Percentiles rank a stretch among this genome's conserved stretches.
These are phyloP conservation scores for Hedychridium roseum DNA, from an alignment of 2,888 invertebrate species.

Conservation along the genomic window DNA sequence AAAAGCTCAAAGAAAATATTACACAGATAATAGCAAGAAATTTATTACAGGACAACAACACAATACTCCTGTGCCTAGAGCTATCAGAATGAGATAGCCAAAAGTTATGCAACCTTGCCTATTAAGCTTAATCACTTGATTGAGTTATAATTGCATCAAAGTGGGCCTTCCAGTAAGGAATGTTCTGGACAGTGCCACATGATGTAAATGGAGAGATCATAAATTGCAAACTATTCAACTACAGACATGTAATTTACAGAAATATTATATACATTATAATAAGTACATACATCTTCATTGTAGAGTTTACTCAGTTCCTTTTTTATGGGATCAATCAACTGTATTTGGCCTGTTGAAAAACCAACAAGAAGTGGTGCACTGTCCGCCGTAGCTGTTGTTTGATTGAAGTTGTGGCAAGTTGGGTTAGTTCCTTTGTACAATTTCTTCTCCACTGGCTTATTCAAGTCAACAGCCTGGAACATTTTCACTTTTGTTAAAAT, in stretches of 20 bases:
- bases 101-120: conserved; percentile 32
- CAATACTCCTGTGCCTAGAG: not conserved
- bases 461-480: conserved; percentile 88
- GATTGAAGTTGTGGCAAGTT: conserved; percentile 98
- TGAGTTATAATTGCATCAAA: conserved; percentile 35
- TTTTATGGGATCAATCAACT: conserved; percentile 95
- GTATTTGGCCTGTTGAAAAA: conserved; percentile 98
- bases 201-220: not conserved
- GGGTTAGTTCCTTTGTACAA: conserved; percentile 99
- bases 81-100: conserved; percentile 7
- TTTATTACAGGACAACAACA: not conserved
- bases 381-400: conserved; percentile 80
- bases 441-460: conserved; percentile 97
- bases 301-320: conserved; percentile 96
- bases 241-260: not conserved
- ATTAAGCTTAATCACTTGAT: conserved; percentile 39
- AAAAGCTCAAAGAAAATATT: conserved; percentile 5
- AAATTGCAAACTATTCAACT: conserved; percentile 1
- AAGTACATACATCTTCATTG: conserved; percentile 89
- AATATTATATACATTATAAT: conserved; percentile 2
- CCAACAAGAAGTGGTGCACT: conserved; percentile 93
- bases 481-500: conserved; percentile 13
- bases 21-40: conserved; percentile 6
- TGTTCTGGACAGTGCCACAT: no score
- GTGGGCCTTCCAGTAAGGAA: not conserved